Evolutionary conservation across 2,113 vertebrate species (phyloP).

Genomic region (Rhizomys pruinosus): DNA sequence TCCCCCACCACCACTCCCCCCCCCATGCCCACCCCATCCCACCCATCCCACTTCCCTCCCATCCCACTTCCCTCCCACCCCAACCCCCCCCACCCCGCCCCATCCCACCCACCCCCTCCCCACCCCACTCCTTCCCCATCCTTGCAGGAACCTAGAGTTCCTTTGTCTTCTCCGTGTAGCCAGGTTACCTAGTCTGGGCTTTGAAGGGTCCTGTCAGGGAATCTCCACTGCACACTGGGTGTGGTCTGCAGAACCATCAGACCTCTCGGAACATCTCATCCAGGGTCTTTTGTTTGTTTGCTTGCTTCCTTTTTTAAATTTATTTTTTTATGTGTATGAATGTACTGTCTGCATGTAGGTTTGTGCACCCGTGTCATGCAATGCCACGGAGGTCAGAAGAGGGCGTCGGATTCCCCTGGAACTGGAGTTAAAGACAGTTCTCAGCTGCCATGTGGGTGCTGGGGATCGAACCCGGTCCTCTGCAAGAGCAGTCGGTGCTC

Average conservation of each 20-base stretch:
- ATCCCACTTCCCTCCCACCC: neutral
- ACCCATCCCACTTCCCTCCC: neutral
- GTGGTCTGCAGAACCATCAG: fast-evolving
- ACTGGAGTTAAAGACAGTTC: no score
- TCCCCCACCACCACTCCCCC: neutral
- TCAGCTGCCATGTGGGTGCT: no score
- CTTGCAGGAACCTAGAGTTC: neutral
- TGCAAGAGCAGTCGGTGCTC: no score
- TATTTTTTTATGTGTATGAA: no score
- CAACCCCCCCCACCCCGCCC: neutral
- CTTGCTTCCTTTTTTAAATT: no score
- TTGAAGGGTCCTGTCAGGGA: fast-evolving
- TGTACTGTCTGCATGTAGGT: no score
- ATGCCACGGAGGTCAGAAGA: no score
- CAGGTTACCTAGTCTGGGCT: fast-evolving
- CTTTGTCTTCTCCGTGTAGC: no score
- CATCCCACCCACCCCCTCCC: neutral
- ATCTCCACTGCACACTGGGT: fast-evolving
- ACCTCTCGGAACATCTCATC: fast-evolving
- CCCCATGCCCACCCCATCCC: fast-evolving
- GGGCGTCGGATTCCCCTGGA: no score
- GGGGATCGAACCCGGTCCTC: no score
- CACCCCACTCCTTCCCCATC: no score
- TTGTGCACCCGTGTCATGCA: no score
- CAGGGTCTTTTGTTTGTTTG: neutral